phyloP scores from a whole-genome alignment of 2,888 invertebrate species.

The Patella depressa region DNA sequence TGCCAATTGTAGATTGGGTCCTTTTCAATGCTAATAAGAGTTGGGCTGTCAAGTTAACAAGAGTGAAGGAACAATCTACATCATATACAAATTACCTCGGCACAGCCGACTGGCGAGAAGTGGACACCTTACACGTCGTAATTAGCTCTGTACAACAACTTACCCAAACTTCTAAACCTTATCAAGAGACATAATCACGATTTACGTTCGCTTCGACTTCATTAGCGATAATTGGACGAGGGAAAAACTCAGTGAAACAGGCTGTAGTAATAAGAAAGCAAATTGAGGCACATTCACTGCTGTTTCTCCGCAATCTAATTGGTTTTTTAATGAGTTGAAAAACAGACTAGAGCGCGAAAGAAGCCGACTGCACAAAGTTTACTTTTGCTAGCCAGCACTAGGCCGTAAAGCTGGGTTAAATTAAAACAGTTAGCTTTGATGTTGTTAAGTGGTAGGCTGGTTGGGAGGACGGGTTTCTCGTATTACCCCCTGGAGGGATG shows the following conservation, averaged over 20 bases:
- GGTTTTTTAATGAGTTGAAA: conserved; percentile 29
- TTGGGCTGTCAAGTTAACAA: too few species aligned
- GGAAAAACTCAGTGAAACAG: conserved; percentile 13
- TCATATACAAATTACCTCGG: background rate
- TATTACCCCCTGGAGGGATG: conserved; percentile 5
- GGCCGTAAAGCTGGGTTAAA: background rate
- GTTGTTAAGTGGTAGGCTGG: conserved; percentile 2
- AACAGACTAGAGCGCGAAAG: background rate
- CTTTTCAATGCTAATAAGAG: too few species aligned
- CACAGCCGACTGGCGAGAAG: conserved; percentile 2
- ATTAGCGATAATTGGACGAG: conserved; percentile 29
- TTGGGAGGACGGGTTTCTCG: background rate
- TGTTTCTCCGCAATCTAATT: conserved; percentile 16
- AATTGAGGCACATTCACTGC: conserved; percentile 19
- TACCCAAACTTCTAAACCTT: conserved; percentile 13
- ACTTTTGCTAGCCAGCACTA: background rate
- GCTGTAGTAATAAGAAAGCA: conserved; percentile 16
- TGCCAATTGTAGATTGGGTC: too few species aligned
- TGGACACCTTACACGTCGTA: background rate
- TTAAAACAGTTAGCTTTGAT: conserved; percentile 5
- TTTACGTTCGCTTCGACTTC: conserved; percentile 23
- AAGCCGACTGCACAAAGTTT: conserved; percentile 1
- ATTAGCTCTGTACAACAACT: background rate
- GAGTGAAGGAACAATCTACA: background rate
- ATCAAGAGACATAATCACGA: conserved; percentile 21